Evolutionary conservation across 2,113 vertebrate genomes (phyloP).

Genomic region (Willisornis vidua): DNA sequence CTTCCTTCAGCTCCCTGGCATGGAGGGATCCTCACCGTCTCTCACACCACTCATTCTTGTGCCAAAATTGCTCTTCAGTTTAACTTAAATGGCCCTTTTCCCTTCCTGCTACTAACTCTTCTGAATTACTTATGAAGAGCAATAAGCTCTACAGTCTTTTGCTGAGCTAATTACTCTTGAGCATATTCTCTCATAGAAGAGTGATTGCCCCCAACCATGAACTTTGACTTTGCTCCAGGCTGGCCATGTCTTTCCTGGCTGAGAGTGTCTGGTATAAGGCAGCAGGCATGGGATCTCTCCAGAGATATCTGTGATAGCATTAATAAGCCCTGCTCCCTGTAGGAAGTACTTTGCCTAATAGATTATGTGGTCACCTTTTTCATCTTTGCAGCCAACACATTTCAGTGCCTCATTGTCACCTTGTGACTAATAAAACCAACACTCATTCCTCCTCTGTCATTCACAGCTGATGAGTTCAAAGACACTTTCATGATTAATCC

Average conservation of each 20-base stretch:
- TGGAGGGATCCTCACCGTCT: neutral
- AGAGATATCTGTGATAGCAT: neutral
- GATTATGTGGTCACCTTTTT: constrained; percentile 2
- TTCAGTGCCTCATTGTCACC: neutral
- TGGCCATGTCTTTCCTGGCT: neutral
- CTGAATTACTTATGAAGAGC: constrained; percentile 50
- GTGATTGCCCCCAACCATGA: neutral
- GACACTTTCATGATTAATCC: constrained; percentile 15
- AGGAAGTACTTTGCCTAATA: neutral
- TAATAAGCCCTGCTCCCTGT: neutral
- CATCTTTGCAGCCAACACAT: neutral
- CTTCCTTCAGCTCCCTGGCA: constrained; percentile 29
- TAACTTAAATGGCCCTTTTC: constrained; percentile 32
- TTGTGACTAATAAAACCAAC: constrained; percentile 39
- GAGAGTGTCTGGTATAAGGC: neutral
- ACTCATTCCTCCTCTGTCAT: constrained; percentile 41
- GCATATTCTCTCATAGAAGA: neutral
- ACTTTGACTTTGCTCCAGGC: neutral
- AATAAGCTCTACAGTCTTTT: constrained; percentile 11
- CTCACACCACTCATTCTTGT: neutral
- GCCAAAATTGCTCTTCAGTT: constrained; percentile 57
- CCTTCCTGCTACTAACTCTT: constrained; percentile 36
- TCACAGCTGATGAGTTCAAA: constrained; percentile 10
- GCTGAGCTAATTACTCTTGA: constrained; percentile 31
- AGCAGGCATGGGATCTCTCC: neutral